Percentiles rank a stretch among this genome's conserved stretches.
phyloP scores from a whole-genome alignment of 1,140 invertebrate species.

The Drosophila bipectinata region DNA sequence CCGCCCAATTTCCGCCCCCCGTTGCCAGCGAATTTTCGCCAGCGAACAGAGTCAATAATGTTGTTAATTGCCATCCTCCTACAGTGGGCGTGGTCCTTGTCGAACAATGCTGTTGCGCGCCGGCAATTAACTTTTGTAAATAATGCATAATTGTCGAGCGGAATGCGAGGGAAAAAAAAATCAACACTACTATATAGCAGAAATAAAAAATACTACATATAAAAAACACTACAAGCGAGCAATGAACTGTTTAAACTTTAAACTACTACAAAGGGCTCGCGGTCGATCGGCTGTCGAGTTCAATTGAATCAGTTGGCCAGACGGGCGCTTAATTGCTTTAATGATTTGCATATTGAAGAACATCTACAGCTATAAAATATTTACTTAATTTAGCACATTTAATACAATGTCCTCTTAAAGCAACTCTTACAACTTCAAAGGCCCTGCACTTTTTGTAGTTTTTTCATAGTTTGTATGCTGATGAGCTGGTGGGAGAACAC shows the following conservation, averaged over 20 bases:
- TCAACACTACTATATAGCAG: constrained; percentile 3
- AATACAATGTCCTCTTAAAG: neutral
- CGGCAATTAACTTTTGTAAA: constrained; percentile 82
- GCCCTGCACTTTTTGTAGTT: constrained; percentile 5
- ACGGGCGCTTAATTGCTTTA: constrained; percentile 54
- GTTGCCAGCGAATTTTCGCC: constrained; percentile 6
- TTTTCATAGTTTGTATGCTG: constrained; percentile 63
- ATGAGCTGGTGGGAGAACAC: constrained; percentile 27
- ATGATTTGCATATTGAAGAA: constrained; percentile 49
- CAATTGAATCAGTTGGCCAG: constrained; percentile 69
- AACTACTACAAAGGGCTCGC: constrained; percentile 33
- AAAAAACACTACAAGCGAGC: constrained; percentile 27
- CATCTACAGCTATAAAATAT: neutral
- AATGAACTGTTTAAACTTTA: constrained; percentile 60
- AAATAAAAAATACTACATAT: constrained; percentile 1
- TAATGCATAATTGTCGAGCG: constrained; percentile 76
- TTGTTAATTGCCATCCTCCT: constrained; percentile 72
- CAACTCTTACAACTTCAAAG: neutral
- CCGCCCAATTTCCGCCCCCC: neutral
- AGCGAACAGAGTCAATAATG: constrained; percentile 72
- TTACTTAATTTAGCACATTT: neutral
- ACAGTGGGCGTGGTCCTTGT: constrained; percentile 52
- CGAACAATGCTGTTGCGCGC: constrained; percentile 67
- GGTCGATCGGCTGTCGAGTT: constrained; percentile 51
- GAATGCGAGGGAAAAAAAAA: constrained; percentile 43